Evolutionary conservation across 2,888 invertebrate species (phyloP).

Genomic region (Watsonalla binaria): DNA sequence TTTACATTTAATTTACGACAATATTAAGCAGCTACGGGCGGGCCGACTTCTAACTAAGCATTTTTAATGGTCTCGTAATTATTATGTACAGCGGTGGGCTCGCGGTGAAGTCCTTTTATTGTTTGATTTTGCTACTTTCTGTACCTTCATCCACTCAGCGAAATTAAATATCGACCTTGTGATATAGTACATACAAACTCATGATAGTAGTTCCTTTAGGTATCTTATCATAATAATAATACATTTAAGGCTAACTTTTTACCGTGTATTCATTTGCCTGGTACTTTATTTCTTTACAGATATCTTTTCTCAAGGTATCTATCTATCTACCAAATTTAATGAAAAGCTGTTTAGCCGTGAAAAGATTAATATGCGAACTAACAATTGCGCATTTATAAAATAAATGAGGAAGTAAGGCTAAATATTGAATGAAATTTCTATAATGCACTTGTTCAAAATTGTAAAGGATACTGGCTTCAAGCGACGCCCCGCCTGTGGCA

Average conservation of each 20-base stretch:
- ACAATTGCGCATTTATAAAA: no score
- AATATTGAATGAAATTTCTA: no score
- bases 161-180: background rate
- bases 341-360: background rate
- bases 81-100: slow-evolving; percentile 11
- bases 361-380: no score
- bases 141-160: background rate
- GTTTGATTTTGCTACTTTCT: background rate
- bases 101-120: background rate
- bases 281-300: no score
- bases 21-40: slow-evolving; percentile 33
- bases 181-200: background rate
- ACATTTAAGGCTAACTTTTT: no score
- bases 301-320: no score
- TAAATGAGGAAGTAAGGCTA: no score
- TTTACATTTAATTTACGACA: slow-evolving; percentile 49
- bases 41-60: slow-evolving; percentile 41
- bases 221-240: no score
- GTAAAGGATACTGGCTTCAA: slow-evolving; percentile 90
- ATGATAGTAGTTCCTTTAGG: background rate
- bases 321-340: background rate
- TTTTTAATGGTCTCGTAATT: slow-evolving; percentile 41
- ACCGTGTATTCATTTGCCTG: no score
- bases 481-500: slow-evolving; percentile 89
- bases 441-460: background rate